A percentile compares a stretch with the other conserved stretches of the same genome.
phyloP scores from a whole-genome alignment of 2,888 invertebrate species.

The Lomographa bimaculata region DNA sequence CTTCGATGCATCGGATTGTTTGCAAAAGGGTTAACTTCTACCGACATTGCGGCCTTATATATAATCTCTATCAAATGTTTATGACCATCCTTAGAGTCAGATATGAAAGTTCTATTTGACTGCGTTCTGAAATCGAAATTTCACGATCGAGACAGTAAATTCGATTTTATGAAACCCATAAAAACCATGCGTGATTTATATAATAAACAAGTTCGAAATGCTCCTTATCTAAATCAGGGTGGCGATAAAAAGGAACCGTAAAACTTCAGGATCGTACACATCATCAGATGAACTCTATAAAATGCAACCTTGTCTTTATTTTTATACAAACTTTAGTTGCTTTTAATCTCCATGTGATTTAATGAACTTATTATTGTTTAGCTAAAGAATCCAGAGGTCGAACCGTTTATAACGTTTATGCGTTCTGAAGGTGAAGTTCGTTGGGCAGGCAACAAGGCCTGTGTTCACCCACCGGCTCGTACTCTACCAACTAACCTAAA shows the following conservation, averaged over 20 bases:
- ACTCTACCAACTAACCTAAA: constrained; percentile 50
- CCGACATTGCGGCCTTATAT: constrained; percentile 11
- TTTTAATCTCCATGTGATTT: constrained; percentile 57
- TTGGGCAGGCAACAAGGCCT: constrained; percentile 48
- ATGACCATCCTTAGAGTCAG: constrained; percentile 23
- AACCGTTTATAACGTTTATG: constrained; percentile 39
- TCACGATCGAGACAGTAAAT: constrained; percentile 13
- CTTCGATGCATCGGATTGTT: constrained; percentile 49
- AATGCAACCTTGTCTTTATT: constrained; percentile 44
- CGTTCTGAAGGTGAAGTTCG: constrained; percentile 62
- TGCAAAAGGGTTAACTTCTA: constrained; percentile 50
- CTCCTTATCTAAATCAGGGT: constrained; percentile 15
- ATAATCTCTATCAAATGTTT: constrained; percentile 30
- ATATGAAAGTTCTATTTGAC: constrained; percentile 9
- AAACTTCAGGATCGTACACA: constrained; percentile 22
- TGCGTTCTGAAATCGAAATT: constrained; percentile 13
- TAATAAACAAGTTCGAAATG: constrained; percentile 15
- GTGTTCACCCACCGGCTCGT: constrained; percentile 20
- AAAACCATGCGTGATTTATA: constrained; percentile 20
- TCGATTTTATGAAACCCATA: constrained; percentile 21
- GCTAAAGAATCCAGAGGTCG: constrained; percentile 58
- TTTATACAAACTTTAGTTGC: constrained; percentile 44
- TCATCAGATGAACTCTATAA: constrained; percentile 29
- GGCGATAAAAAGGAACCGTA: constrained; percentile 26
- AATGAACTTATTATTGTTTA: constrained; percentile 55